These are phyloP conservation scores for Congeria kusceri DNA, from an alignment of 2,888 invertebrate species.

Conservation along the genomic window DNA sequence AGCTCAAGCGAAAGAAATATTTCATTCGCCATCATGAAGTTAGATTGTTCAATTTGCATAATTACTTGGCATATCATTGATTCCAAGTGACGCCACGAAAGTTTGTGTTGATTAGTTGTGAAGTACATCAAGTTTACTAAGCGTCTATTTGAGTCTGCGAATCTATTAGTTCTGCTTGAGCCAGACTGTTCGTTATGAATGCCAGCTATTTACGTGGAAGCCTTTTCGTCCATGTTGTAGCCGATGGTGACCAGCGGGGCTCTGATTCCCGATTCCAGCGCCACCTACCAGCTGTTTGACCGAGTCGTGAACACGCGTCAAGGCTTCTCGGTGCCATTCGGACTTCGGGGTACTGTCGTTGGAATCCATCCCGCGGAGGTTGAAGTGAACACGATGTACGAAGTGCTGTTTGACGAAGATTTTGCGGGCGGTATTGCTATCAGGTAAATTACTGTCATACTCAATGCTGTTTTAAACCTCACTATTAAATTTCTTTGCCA, in stretches of 20 bases:
- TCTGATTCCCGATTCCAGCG: slow-evolving; percentile 89
- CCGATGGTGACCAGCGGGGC: slow-evolving; percentile 79
- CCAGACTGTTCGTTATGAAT: no score
- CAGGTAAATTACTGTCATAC: slow-evolving; percentile 83
- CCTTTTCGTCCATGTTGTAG: slow-evolving; percentile 65
- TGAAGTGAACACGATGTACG: slow-evolving; percentile 89
- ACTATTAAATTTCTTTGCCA: no score
- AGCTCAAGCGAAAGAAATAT: no score
- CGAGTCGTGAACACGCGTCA: slow-evolving; percentile 92
- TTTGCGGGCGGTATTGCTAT: slow-evolving; percentile 90
- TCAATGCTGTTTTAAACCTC: no score
- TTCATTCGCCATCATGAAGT: no score
- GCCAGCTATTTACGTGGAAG: not conserved
- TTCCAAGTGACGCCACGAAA: no score
- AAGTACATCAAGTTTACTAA: no score
- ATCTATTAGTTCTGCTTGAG: no score
- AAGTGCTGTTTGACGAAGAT: slow-evolving; percentile 92
- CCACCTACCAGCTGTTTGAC: slow-evolving; percentile 91
- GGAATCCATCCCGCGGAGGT: slow-evolving; percentile 86
- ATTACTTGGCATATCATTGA: no score
- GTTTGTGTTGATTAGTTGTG: no score
- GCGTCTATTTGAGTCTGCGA: no score
- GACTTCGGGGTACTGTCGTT: slow-evolving; percentile 94
- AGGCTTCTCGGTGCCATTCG: slow-evolving; percentile 92
- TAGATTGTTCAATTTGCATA: no score